Evolutionary conservation across 2,113 vertebrate species (phyloP).

Genomic region (Notothenia coriiceps): DNA sequence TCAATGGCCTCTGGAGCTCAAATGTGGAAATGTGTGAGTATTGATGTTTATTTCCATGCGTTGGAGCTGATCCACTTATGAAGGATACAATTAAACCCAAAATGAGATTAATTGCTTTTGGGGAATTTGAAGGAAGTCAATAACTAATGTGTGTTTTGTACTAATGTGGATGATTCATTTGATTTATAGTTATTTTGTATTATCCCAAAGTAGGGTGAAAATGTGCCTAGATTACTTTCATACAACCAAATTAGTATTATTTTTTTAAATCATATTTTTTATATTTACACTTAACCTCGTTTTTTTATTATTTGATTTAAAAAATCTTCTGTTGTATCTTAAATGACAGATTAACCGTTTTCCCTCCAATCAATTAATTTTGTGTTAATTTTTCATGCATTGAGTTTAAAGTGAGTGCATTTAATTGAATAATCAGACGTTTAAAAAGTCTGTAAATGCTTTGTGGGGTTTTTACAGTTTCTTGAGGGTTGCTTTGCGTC

Average conservation of each 20-base stretch:
- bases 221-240: background rate
- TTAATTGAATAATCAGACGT: background rate
- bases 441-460: background rate
- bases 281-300: background rate
- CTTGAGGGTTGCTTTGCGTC: background rate
- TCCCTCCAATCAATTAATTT: background rate
- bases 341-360: background rate
- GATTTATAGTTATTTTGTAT: background rate
- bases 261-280: background rate
- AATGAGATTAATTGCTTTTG: constrained; percentile 1
- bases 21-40: constrained; percentile 3
- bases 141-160: constrained; percentile 3
- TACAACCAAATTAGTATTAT: background rate
- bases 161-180: background rate
- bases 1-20: background rate
- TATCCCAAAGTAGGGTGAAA: fast-evolving
- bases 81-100: constrained; percentile 13
- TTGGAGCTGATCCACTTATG: constrained; percentile 1
- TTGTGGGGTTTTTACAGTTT: background rate
- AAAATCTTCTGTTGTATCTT: background rate
- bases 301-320: constrained; percentile 19
- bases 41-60: constrained; percentile 21
- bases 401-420: background rate
- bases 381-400: background rate
- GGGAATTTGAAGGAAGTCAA: constrained; percentile 11